These are phyloP conservation scores for Distichodus sexfasciatus DNA, from an alignment of 2,797 vertebrate genomes.

Conservation along the genomic window DNA sequence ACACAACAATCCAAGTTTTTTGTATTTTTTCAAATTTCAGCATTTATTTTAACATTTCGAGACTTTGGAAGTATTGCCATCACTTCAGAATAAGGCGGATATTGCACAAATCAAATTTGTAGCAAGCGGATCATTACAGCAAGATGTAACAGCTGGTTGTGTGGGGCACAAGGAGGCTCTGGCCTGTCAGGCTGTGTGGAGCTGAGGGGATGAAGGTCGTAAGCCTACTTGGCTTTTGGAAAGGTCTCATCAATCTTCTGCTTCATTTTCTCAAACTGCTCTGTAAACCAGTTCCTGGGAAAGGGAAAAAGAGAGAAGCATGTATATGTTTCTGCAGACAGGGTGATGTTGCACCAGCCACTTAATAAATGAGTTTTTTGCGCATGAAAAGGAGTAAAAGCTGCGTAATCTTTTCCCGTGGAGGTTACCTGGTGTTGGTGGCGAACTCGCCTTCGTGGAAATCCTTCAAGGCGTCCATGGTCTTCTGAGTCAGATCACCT, in stretches of 20 bases:
- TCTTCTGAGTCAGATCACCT: slow-evolving; percentile 40
- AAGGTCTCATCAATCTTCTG: fast-evolving
- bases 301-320: neutral
- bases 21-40: slow-evolving; percentile 12
- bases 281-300: slow-evolving; percentile 55
- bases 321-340: neutral
- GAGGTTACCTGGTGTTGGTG: slow-evolving; percentile 54
- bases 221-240: slow-evolving; percentile 3
- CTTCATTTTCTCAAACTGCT: neutral
- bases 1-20: neutral
- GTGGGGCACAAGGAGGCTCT: neutral
- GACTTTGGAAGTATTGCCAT: neutral
- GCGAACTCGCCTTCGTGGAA: slow-evolving; percentile 52
- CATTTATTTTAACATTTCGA: slow-evolving; percentile 23
- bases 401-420: no score
- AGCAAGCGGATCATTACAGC: neutral
- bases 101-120: slow-evolving; percentile 32
- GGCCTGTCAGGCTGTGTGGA: neutral
- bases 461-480: fast-evolving
- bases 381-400: no score
- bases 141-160: slow-evolving; percentile 21
- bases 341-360: no score
- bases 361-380: no score
- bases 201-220: neutral
- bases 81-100: neutral